Evolutionary conservation across 2,113 vertebrate species (phyloP), one percentile per base, ranked within the genome.

Genomic region (Piprites chloris): DNA sequence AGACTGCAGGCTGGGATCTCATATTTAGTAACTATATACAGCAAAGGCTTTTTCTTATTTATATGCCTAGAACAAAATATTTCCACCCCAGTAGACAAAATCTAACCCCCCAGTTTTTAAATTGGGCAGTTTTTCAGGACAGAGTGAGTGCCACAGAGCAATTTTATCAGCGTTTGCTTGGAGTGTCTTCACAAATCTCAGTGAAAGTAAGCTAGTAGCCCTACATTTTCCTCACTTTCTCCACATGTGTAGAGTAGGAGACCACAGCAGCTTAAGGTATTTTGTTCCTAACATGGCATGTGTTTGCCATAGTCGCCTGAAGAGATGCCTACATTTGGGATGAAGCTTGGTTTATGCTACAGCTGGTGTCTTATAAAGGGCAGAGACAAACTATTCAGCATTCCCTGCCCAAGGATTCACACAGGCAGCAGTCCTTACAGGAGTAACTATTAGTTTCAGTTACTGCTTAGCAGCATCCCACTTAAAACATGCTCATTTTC

Each of bases 211-310:
- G 37, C 7, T 76, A 37, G 37, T 9, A 79, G 33, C 16, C 39
- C 44, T 71, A 0, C 24, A 11, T 58, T 68, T 58, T 58, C 32
- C 28, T 27, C 42, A 10, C 19, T 72, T 76, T 28, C 33, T 41
- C 35, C 44, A 28, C 28, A 10, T 28, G 21, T 24, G 26, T 33
- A 24, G 19, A 62, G 35, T 26, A 39, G 28, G 21, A 3, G 4
- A 30, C 47, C 75, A 33, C 19, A 56, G 63, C 63, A 76, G 15
- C 52, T 50, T 23, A 44, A 15, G 14, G 14, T 56, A 33, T 71
- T 91, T 50, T 2, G 0, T 28, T 66, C 58, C 41, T 24, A 46
- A 50, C 15, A 4, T 2, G 9, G 35, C 35, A 39, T 2, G 0
- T 44, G 33, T 39, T 80, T 6, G 2, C 24, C 13, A 35, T 46